Evolutionary conservation across 2,797 vertebrate species (phyloP), one percentile per base, ranked within the genome.

Genomic region (Salmo trutta): DNA sequence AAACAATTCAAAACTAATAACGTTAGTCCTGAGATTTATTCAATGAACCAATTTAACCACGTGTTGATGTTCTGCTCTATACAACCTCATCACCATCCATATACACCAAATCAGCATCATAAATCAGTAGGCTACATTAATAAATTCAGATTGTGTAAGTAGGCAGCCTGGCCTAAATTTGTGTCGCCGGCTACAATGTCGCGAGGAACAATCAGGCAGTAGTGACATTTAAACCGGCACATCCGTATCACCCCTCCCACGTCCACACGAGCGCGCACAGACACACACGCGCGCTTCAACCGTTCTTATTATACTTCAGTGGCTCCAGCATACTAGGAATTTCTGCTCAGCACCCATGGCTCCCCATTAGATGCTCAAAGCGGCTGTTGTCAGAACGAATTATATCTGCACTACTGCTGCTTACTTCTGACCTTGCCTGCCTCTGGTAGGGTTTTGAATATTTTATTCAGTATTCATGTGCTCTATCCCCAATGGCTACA

Each of bases 401-500:
- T 90, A 90, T 87, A 90, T 91, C 89, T 81, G 85, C 88, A 80
- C 86, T 81, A 77, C 77, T 82, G 88, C 88, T 85, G 86, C 87
- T 88, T 88, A 87, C 88, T 91, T 87, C 92, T 91, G 93, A 95
- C 95, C 95, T 96, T 94, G 93, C 88, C 90, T 87, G 91, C 91
- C 93, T 91, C 87, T 73, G 90, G 87, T 93, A 83, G 87, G 88
- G 71, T 67, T 93, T 90, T 90, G 77, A 90, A 88, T 90, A 92
- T 93, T 93, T 91, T 81, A 94, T 94, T 87, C 85, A 80, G 85
- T 84, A 91, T 92, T 89, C 88, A 88, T 86, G 87, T 51, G 90
- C 90, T 88, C 79, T 88, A 91, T 90, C 91, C 92, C 81, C 94
- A 47, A 99, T 99, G 98, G 98, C 97, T 95, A 94, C 96, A 92